These are phyloP conservation scores for Trematocara nigrifrons DNA, from an alignment of 2,113 vertebrate species.

Conservation along the genomic window DNA sequence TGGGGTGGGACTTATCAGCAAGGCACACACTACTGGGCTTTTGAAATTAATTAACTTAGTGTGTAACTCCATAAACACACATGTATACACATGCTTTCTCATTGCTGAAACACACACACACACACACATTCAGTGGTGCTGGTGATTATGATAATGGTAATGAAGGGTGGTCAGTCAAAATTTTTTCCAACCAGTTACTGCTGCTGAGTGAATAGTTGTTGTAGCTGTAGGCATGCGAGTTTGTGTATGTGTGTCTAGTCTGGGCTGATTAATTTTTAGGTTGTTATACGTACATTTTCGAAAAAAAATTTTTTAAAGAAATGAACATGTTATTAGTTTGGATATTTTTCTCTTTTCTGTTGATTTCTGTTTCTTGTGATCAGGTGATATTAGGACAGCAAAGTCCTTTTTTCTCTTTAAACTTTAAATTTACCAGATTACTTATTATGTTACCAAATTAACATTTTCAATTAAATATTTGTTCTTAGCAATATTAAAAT, in stretches of 20 bases:
- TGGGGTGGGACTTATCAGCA: slow-evolving; percentile 77
- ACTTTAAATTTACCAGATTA: not conserved
- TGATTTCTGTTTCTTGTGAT: not conserved
- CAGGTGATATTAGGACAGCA: not conserved
- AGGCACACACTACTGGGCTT: slow-evolving; percentile 68
- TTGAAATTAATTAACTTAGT: slow-evolving; percentile 77
- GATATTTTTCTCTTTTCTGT: not conserved
- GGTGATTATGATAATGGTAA: slow-evolving; percentile 69
- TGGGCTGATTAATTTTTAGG: slow-evolving; percentile 27
- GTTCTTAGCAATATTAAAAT: not conserved
- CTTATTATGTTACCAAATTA: not conserved
- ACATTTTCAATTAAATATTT: not conserved
- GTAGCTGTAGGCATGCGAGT: not conserved
- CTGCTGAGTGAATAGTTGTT: slow-evolving; percentile 39
- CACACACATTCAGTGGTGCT: slow-evolving; percentile 33
- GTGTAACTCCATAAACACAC: slow-evolving; percentile 54
- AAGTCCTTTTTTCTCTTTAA: not conserved
- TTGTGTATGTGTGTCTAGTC: not conserved
- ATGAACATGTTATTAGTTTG: not conserved
- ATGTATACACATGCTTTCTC: slow-evolving; percentile 17
- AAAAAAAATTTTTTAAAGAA: fast-evolving
- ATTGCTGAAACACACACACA: not conserved
- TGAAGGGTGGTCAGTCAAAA: slow-evolving; percentile 66
- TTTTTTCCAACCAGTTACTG: slow-evolving; percentile 54
- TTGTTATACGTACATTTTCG: not conserved